Percentiles rank a stretch among this genome's conserved stretches.
Evolutionary conservation across 2,888 invertebrate species (phyloP).

Genomic region (Hyposoter dolosus): DNA sequence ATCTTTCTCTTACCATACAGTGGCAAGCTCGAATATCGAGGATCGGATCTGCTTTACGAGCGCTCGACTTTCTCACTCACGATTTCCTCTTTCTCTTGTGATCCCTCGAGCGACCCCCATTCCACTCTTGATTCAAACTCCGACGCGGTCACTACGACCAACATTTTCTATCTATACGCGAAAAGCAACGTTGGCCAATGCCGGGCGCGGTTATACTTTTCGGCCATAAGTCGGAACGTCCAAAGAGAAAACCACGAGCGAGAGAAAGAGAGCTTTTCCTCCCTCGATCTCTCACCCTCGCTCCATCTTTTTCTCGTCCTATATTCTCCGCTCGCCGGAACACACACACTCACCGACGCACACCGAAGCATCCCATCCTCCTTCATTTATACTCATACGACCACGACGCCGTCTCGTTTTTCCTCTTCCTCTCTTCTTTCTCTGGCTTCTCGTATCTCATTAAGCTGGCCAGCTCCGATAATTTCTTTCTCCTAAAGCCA

Average conservation of each 20-base stretch:
- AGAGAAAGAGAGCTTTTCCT: slow-evolving; percentile 42
- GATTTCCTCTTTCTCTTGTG: slow-evolving; percentile 62
- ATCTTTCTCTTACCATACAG: slow-evolving; percentile 48
- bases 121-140: slow-evolving; percentile 55
- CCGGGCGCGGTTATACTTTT: slow-evolving; percentile 56
- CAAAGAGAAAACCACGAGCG: slow-evolving; percentile 35
- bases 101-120: slow-evolving; percentile 59
- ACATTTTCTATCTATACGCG: slow-evolving; percentile 35
- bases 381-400: slow-evolving; percentile 42
- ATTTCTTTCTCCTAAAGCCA: slow-evolving; percentile 68
- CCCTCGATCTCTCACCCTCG: slow-evolving; percentile 54
- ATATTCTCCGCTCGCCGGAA: slow-evolving; percentile 41
- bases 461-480: slow-evolving; percentile 73
- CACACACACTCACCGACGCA: neutral
- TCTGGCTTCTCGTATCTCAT: slow-evolving; percentile 80
- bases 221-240: slow-evolving; percentile 58
- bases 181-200: slow-evolving; percentile 30
- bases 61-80: slow-evolving; percentile 62
- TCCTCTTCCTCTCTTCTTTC: slow-evolving; percentile 59
- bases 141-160: slow-evolving; percentile 38
- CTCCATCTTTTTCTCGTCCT: slow-evolving; percentile 71
- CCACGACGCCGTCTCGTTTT: slow-evolving; percentile 50
- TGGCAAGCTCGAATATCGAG: slow-evolving; percentile 77
- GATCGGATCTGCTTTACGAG: slow-evolving; percentile 77
- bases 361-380: slow-evolving; percentile 27